Evolutionary conservation across 2,888 invertebrate genomes (phyloP).

Genomic region (Muscina levida): DNA sequence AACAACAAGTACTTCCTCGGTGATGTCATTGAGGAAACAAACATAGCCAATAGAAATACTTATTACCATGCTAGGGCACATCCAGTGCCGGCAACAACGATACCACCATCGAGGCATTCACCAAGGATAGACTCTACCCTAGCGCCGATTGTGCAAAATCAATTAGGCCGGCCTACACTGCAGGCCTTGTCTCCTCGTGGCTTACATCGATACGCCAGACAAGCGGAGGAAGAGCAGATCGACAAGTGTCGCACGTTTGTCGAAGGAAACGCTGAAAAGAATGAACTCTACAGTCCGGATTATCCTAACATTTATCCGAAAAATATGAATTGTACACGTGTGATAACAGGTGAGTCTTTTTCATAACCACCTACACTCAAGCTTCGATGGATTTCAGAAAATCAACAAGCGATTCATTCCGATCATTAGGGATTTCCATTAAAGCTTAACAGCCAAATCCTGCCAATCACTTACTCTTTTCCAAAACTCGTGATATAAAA

Average conservation of each 20-base stretch:
- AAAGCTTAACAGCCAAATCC: background rate
- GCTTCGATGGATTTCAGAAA: too few relatives aligned
- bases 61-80: constrained; percentile 40
- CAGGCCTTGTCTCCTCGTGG: constrained; percentile 36
- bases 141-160: constrained; percentile 18
- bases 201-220: constrained; percentile 67
- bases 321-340: constrained; percentile 84
- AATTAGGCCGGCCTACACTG: constrained; percentile 49
- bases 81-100: constrained; percentile 30
- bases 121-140: constrained; percentile 16
- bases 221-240: constrained; percentile 71
- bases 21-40: constrained; percentile 46
- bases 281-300: constrained; percentile 86
- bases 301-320: constrained; percentile 86
- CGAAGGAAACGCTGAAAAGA: constrained; percentile 82
- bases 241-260: constrained; percentile 82
- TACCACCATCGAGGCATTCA: constrained; percentile 10
- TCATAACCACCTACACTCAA: too few relatives aligned
- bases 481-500: too few relatives aligned
- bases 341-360: constrained; percentile 84
- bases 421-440: background rate
- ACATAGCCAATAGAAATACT: constrained; percentile 31
- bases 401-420: constrained; percentile 22
- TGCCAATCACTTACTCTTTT: too few relatives aligned
- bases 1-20: constrained; percentile 52